A percentile compares a stretch with the other conserved stretches of the same genome.
phyloP scores from a whole-genome alignment of 2,888 invertebrate species.

The Aphodius sticticus region DNA sequence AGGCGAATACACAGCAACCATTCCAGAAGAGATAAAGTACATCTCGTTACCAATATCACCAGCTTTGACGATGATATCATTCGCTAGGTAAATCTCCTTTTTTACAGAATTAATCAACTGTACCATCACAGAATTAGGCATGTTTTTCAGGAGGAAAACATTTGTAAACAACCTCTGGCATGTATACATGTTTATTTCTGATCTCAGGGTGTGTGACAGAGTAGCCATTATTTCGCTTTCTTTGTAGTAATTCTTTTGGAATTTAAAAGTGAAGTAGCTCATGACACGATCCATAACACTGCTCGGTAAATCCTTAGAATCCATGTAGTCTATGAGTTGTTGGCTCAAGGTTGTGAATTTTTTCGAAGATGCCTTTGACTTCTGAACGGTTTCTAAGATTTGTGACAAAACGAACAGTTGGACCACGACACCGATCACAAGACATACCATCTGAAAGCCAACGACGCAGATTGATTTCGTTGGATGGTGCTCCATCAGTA shows the following conservation, averaged over 20 bases:
- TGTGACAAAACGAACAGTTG: slow-evolving; percentile 42
- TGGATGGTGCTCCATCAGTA: slow-evolving; percentile 21
- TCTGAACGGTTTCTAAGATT: slow-evolving; percentile 45
- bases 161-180: slow-evolving; percentile 58
- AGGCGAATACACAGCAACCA: slow-evolving; percentile 58
- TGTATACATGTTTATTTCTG: slow-evolving; percentile 57
- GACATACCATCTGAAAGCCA: slow-evolving; percentile 37
- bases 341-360: slow-evolving; percentile 51
- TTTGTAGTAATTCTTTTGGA: slow-evolving; percentile 57
- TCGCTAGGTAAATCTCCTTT: slow-evolving; percentile 56
- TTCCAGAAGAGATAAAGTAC: slow-evolving; percentile 59
- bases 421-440: slow-evolving; percentile 38
- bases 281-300: slow-evolving; percentile 55
- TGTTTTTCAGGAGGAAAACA: slow-evolving; percentile 55
- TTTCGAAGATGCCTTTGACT: slow-evolving; percentile 45
- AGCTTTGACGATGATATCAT: slow-evolving; percentile 57
- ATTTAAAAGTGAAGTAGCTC: slow-evolving; percentile 57
- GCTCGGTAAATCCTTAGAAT: slow-evolving; percentile 57
- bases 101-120: slow-evolving; percentile 51
- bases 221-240: slow-evolving; percentile 55
- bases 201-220: slow-evolving; percentile 48
- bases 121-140: slow-evolving; percentile 52
- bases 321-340: slow-evolving; percentile 59
- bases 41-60: slow-evolving; percentile 54
- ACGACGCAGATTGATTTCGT: slow-evolving; percentile 31